Evolutionary conservation across 2,113 vertebrate species (phyloP).

Genomic region (Epinephelus fuscoguttatus): DNA sequence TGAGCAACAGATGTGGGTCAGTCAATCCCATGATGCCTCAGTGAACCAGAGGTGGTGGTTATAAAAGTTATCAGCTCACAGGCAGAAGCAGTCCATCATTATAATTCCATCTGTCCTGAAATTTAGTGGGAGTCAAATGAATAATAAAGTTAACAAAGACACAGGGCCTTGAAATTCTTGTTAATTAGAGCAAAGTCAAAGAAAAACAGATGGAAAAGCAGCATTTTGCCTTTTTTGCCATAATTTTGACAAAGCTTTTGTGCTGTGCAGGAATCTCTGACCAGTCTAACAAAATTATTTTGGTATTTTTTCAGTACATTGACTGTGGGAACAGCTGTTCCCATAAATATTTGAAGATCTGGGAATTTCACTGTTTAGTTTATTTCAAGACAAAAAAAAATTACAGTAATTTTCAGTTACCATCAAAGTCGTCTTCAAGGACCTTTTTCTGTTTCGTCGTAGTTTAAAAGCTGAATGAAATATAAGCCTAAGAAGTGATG

Average conservation of each 20-base stretch:
- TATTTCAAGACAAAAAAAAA: not conserved
- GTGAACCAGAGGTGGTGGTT: constrained; percentile 12
- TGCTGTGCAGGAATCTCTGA: constrained; percentile 7
- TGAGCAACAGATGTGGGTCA: constrained; percentile 56
- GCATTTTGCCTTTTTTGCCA: not conserved
- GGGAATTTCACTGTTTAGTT: not conserved
- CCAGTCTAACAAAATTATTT: not conserved
- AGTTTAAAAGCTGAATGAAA: not conserved
- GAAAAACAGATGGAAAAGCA: not conserved
- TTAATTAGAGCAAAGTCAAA: not conserved
- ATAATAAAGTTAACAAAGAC: not conserved
- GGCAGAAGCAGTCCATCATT: not conserved
- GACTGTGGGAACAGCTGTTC: constrained; percentile 2
- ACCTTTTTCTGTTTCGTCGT: not conserved
- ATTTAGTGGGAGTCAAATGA: not conserved
- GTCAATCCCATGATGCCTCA: constrained; percentile 30
- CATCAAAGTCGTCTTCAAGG: not conserved
- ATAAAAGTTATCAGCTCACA: not conserved
- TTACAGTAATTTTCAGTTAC: not conserved
- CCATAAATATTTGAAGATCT: not conserved
- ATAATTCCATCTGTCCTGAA: not conserved
- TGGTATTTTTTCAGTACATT: not conserved
- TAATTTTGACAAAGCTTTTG: not conserved
- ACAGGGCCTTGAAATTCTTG: not conserved
- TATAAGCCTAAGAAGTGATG: not conserved